Base-by-base conservation (phyloP, 2,888 invertebrate genomes). In the Caenorhabditis auriculariae region DNA sequence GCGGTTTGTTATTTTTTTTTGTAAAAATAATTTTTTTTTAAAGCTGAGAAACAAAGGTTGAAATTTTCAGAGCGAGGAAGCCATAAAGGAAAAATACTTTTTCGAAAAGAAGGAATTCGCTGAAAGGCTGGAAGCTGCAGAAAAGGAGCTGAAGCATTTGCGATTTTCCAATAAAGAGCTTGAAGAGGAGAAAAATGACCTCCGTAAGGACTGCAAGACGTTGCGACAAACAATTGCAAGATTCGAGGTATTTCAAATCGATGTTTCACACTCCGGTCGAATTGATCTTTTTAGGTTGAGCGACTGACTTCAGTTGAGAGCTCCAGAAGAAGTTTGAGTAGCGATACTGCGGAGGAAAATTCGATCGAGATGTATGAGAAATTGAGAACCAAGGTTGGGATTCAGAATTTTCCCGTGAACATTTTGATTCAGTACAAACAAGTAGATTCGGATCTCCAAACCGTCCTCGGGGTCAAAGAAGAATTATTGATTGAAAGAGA, bases 151-250 rank as follows among this genome's bases (percentile, higher is more conserved):
- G 17, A 55, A 51, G 15, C 43, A 26, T 5, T 27, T 65, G 17
- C 41, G 43, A 46, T 35, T 9, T 19, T 56, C 56, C 1, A 28
- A 49, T 3, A 49, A 57, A 19, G 64, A 68, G 46, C 21, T 68
- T 6, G 2, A 53, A 2, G 65, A 58, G 12, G 67, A 69, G 35
- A 63, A 67, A 35, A 7, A 47, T 0, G 72, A 72, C 46, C 58
- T 70, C 27, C 61, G 65, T 29, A 69, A 70, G 38, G 72, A 72
- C 42, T 72, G 72, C 54, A 72, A 70, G 59, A 66, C 61, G 0
- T 69, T 69, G 35, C 55, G 72, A 6, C 69, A 70, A 27, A 62
- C 66, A n/a, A 65, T 72, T 39, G 72, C 72, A 0, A 61, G 57
- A 37, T 60, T 54, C 38, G 69, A 72, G 54, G 72, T 51, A 5